Base-by-base conservation (phyloP, 2,113 vertebrate species). In the Chloropsis cyanopogon region DNA sequence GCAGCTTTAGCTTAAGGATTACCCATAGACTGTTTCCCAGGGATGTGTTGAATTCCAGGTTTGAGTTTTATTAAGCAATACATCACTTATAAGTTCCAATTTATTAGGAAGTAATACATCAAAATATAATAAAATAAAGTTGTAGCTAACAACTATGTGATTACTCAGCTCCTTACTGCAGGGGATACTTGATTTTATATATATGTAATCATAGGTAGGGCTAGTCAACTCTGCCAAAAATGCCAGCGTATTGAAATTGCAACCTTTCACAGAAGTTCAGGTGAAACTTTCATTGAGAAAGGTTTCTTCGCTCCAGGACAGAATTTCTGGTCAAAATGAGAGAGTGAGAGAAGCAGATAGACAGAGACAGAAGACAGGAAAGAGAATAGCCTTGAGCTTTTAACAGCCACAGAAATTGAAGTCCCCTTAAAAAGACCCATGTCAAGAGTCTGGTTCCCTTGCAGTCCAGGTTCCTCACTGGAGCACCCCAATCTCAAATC, bases 31-130 rank as follows among this genome's bases (percentile, higher is more conserved):
- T 80, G 21, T 63, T 85, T 63, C 53, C 37, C 42, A 50, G 47
- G 79, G 84, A 70, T 35, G 59, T 49, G 37, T 70, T 66, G 47
- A 77, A 90, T 85, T 82, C 93, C 71, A 94, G 63, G 72, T 88
- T 88, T 88, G 79, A 90, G 26, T 75, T 94, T 78, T 94, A 86
- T 88, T 86, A 88, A 90, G 68, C 33, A 86, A 92, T 86, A 60
- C 11, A 83, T 95, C 85, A 92, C n/a, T 73, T 81, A 23, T 47
- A 87, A 87, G 75, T 92, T 96, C 56, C 35, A 77, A 82, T 76
- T 90, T 83, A 95, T 94, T 96, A 95, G 70, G 71, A 88, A 83
- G 52, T 60, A 95, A 95, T 96, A 94, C 64, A 94, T 88, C 79
- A 83, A 85, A 91, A 94, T 75, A 73, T 64, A 93, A 92, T 88